Evolutionary conservation across 1,140 invertebrate species (phyloP).

Genomic region (Lasioglossum albipes): DNA sequence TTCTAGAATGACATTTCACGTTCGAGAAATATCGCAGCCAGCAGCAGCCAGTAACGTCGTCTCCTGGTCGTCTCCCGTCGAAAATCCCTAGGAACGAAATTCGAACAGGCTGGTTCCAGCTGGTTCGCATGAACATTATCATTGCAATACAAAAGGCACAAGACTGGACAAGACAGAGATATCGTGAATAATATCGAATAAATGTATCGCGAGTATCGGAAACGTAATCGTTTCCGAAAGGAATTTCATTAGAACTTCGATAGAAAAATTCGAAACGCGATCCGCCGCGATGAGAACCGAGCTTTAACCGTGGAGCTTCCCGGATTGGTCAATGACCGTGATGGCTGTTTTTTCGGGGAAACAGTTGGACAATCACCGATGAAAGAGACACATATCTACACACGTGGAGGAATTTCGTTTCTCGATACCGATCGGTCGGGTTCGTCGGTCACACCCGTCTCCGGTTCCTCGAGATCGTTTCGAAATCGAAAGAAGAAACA

Average conservation of each 20-base stretch:
- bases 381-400: background rate
- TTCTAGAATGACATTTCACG: background rate
- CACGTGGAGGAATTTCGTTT: background rate
- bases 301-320: background rate
- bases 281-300: background rate
- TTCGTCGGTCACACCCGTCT: background rate
- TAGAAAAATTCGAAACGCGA: background rate
- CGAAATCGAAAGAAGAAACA: background rate
- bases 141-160: background rate
- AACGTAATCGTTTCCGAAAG: no score
- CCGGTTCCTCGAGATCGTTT: background rate
- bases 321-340: background rate
- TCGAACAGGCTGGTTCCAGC: background rate
- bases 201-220: background rate
- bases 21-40: conserved; percentile 5
- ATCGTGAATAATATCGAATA: background rate
- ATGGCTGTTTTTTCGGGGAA: background rate
- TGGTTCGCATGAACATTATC: background rate
- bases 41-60: background rate
- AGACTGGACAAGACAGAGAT: background rate
- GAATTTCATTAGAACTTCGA: no score
- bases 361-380: background rate
- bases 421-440: background rate
- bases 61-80: background rate
- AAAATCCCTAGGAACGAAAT: conserved; percentile 11